phyloP scores from a whole-genome alignment of 2,113 vertebrate genomes.

The Bagarius yarrelli region DNA sequence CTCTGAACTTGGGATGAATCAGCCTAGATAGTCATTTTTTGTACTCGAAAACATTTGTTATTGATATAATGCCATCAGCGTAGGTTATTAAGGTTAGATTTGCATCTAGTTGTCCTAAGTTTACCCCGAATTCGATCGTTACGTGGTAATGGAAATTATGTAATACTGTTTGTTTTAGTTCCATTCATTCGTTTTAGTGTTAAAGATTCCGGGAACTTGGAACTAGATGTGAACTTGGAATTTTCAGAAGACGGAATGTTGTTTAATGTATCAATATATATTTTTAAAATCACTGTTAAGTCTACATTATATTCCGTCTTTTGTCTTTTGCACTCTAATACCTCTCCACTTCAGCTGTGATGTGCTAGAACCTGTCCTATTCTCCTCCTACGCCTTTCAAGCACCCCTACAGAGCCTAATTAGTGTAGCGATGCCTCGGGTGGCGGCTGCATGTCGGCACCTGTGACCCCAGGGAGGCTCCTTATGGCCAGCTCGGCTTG shows the following conservation, averaged over 20 bases:
- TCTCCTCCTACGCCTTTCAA: constrained; percentile 23
- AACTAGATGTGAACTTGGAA: no score
- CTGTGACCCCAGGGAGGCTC: constrained; percentile 56
- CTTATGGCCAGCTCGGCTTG: constrained; percentile 14
- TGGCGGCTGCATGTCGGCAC: constrained; percentile 57
- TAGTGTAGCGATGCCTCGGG: constrained; percentile 53
- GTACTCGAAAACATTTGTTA: neutral
- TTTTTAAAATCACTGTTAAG: neutral
- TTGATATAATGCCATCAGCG: neutral
- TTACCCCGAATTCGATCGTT: neutral
- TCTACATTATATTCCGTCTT: neutral
- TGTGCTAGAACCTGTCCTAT: constrained; percentile 55
- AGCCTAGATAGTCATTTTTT: neutral
- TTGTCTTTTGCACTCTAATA: neutral
- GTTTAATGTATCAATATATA: neutral
- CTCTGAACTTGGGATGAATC: neutral
- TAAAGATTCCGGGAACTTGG: neutral
- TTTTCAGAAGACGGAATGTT: neutral
- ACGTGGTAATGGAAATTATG: neutral
- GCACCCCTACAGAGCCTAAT: constrained; percentile 58
- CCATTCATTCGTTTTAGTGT: neutral
- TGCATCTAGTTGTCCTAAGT: no score
- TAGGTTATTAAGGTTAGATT: neutral
- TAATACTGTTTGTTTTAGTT: neutral
- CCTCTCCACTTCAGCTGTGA: constrained; percentile 10